Evolutionary conservation across 2,888 invertebrate genomes (phyloP), one percentile per base, ranked within the genome.

Genomic region (Noctuana brunneofusca): DNA sequence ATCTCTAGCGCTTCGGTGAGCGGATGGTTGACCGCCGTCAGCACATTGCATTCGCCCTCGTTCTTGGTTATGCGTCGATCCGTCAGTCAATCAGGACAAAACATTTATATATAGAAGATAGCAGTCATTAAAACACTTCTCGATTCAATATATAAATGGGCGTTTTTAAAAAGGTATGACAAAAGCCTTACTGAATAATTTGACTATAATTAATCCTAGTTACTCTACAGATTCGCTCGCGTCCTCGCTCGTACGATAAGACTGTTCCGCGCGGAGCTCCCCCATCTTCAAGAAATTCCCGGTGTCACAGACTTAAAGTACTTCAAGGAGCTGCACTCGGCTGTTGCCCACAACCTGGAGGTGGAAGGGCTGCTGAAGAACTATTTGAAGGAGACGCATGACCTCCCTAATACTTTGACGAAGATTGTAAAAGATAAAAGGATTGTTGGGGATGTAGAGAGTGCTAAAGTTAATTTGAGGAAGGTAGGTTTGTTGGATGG

Each of bases 271-370:
- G 79, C 87, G 0, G 80, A 86, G 46, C 54, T 87, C 0, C 87
- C 87, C 0, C 84, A 91, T 64, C 65, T 91, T 0, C 81, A 83
- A 49, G 83, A 87, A 54, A 73, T 90, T 0, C 76, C 77, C 0
- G 89, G 89, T 0, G 73, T 91, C 57, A 79, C 66, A 14, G 70
- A 80, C 0, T 66, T 84, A 0, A 70, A 75, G 0, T 85, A 83
- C 65, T 65, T 90, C 2, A 77, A 79, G 9, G 72, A 79, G 4
- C 68, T 89, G 0, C 65, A 69, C 0, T 43, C 64, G 0, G 76
- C 80, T 20, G 74, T 90, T 0, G 81, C 86, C 0, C 86, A 81
- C 11, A 83, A 75, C 5, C 64, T 90, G 1, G 75, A 81, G 6
- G 80, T 84, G 0, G 56, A 68, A 12, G 73, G 65, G 11, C 75